Percentiles rank a stretch among this genome's conserved stretches.
These are phyloP conservation scores for Silurus lanzhouensis DNA, from an alignment of 2,797 vertebrate species.

Conservation along the genomic window DNA sequence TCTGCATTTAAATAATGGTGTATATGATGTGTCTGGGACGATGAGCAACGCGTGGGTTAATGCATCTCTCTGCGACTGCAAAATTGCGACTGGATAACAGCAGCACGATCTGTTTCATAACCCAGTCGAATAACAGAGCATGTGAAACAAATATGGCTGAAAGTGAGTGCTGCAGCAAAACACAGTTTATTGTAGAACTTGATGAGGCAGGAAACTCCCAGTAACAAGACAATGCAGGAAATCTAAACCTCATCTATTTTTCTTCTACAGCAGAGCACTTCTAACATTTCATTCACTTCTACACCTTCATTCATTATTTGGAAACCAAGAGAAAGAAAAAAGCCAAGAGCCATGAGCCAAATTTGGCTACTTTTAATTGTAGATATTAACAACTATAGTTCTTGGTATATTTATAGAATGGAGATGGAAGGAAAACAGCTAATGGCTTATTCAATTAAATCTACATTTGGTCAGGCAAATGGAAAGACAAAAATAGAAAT, in stretches of 20 bases:
- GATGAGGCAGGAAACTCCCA: not conserved
- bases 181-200: not conserved
- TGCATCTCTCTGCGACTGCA: not conserved
- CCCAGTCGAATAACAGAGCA: slow-evolving; percentile 26
- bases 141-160: slow-evolving; percentile 11
- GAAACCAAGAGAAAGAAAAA: not conserved
- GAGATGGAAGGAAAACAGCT: not conserved
- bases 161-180: not conserved
- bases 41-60: slow-evolving; percentile 27
- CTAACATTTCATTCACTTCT: not conserved
- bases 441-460: not conserved
- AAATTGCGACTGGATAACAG: slow-evolving; percentile 2
- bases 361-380: not conserved
- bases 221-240: slow-evolving; percentile 6
- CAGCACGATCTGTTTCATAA: slow-evolving; percentile 5
- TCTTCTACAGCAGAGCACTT: not conserved
- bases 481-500: not conserved
- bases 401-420: not conserved
- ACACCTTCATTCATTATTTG: not conserved
- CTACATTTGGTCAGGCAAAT: not conserved
- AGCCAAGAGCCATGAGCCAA: not conserved
- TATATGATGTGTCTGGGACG: slow-evolving; percentile 15
- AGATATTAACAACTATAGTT: not conserved
- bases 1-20: slow-evolving; percentile 18
- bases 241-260: not conserved